Evolutionary conservation across 2,888 invertebrate species (phyloP), one percentile per base, ranked within the genome.

Genomic region (Magallana nippona): DNA sequence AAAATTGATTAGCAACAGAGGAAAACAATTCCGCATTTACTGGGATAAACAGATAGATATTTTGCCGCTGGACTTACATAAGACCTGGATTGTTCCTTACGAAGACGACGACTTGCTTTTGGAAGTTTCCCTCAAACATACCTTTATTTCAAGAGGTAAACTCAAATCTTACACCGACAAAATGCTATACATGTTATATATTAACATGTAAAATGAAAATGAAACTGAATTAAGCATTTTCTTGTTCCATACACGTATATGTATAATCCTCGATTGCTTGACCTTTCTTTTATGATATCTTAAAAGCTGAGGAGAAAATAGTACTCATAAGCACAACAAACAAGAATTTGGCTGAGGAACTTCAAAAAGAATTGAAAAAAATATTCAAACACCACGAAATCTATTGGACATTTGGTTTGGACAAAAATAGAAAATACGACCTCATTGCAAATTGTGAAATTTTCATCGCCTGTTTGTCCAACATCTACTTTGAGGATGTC

Each of bases 121-220:
- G 32, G 71, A 71, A 32, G 32, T 13, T 11, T 27, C 71, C 15
- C 13, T 71, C 0, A 71, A 71, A 13, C 71, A 71, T 2, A 22
- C 27, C 15, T 71, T 27, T 71, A 27, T 71, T 71, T 71, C 27
- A 71, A 71, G 71, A 71, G 71, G 71, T 71, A 71, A 27, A 15
- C 15, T 8, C n/a, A 62, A 11, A 0, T 5, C 11, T 62, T 62
- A 22, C 8, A 44, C 44, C 44, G 8, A 44, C 8, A 44, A 44
- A 44, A 44, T 44, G 44, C 44, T n/a, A n/a, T n/a, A n/a, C n/a
- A n/a, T n/a, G n/a, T n/a, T n/a, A n/a, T n/a, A n/a, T n/a, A 44
- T 44, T 44, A 8, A 44, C 44, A 44, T 44, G 44, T 44, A 8
- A 44, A 44, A 44, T 44, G 5, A 60, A 17, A 60, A 8, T n/a